Conservation (phyloP, 2,888 invertebrate genomes). For the Orthosia incerta region DNA sequence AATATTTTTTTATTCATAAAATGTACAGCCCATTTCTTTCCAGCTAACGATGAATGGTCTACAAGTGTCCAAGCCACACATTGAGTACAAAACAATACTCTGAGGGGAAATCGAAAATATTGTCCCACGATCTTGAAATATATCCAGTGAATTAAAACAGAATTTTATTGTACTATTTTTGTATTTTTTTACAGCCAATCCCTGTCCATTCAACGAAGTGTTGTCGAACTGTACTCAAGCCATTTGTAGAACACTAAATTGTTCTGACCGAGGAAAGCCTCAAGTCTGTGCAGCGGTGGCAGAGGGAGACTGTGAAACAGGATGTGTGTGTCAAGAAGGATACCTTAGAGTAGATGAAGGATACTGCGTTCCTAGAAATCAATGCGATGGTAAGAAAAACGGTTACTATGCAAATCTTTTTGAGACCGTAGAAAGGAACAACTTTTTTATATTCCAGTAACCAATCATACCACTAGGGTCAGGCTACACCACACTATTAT, state of each 20-base stretch:
- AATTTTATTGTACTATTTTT: too few species aligned
- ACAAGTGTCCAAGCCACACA: constrained; percentile 45
- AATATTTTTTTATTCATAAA: too few species aligned
- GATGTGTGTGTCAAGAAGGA: constrained; percentile 17
- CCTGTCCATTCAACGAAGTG: background rate
- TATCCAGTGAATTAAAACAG: too few species aligned
- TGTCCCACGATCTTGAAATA: constrained; percentile 16
- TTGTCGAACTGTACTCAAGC: background rate
- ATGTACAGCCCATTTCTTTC: constrained; percentile 4
- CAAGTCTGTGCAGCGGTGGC: background rate
- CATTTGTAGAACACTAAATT: constrained; percentile 5
- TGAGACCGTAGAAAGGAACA: too few species aligned
- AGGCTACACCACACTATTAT: too few species aligned
- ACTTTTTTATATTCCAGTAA: too few species aligned
- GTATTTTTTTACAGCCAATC: background rate
- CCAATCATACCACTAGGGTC: too few species aligned
- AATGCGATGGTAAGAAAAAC: constrained; percentile 9
- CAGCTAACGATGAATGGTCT: constrained; percentile 38
- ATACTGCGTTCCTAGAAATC: constrained; percentile 6
- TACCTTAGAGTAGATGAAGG: background rate
- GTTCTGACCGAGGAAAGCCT: background rate
- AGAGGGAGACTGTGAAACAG: background rate
- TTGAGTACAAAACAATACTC: constrained; percentile 40
- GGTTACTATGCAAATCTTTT: too few species aligned
- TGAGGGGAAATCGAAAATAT: constrained; percentile 5